Evolutionary conservation across 2,888 invertebrate species (phyloP).

Genomic region (Sesia apiformis): DNA sequence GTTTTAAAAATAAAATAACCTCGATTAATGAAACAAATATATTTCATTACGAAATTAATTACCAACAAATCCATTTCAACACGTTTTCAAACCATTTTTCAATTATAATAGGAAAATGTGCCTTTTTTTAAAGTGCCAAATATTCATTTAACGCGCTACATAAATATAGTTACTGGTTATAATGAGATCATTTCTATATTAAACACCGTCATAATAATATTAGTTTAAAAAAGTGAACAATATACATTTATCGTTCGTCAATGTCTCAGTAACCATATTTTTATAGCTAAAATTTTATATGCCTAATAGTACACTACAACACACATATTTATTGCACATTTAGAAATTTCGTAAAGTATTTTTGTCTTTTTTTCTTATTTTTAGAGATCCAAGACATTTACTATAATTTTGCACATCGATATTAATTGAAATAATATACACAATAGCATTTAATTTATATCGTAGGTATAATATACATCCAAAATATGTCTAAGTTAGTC

Average conservation of each 20-base stretch:
- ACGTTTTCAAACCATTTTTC: conserved; percentile 71
- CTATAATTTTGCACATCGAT: conserved; percentile 74
- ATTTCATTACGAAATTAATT: conserved; percentile 75
- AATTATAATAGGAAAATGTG: conserved; percentile 72
- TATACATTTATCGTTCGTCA: not conserved
- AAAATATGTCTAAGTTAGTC: conserved; percentile 70
- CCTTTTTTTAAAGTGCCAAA: conserved; percentile 72
- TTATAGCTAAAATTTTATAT: conserved; percentile 59
- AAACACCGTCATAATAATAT: conserved; percentile 18
- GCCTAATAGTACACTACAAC: conserved; percentile 75
- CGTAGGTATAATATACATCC: conserved; percentile 69
- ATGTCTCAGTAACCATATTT: conserved; percentile 17
- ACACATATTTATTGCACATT: conserved; percentile 76
- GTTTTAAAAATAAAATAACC: conserved; percentile 41
- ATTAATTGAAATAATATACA: conserved; percentile 70
- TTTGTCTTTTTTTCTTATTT: conserved; percentile 71
- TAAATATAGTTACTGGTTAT: conserved; percentile 48
- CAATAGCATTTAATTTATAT: conserved; percentile 69
- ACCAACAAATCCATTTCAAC: conserved; percentile 76
- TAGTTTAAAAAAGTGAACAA: conserved; percentile 5
- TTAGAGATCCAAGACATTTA: conserved; percentile 75
- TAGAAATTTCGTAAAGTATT: conserved; percentile 74
- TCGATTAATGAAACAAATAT: conserved; percentile 72
- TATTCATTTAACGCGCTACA: conserved; percentile 59
- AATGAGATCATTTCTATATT: conserved; percentile 55